These are phyloP conservation scores for Hypotaenidia philippensis DNA, from an alignment of 2,797 vertebrate species.

Conservation along the genomic window DNA sequence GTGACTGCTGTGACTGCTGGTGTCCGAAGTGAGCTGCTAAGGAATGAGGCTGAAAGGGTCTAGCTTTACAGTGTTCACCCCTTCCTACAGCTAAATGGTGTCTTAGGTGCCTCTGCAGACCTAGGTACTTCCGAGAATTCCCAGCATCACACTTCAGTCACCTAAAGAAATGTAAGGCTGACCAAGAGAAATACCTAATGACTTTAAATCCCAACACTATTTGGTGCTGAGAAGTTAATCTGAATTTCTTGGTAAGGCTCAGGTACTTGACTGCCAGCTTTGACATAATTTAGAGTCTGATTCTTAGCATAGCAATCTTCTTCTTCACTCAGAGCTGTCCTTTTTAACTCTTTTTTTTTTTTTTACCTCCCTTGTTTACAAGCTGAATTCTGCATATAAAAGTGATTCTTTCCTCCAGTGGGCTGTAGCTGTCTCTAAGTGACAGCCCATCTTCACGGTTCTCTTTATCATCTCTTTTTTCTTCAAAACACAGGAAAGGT, in stretches of 20 bases:
- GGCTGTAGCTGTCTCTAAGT: neutral
- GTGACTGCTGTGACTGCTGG: neutral
- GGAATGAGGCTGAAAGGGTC: neutral
- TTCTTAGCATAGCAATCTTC: neutral
- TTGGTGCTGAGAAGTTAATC: neutral
- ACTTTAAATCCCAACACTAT: neutral
- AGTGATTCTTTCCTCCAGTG: neutral
- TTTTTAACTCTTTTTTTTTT: neutral
- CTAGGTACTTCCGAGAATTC: neutral
- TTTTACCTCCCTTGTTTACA: neutral
- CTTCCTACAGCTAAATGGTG: neutral
- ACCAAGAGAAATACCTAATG: neutral
- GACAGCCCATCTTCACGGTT: conserved; percentile 1
- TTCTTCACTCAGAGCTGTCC: neutral
- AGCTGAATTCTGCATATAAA: neutral
- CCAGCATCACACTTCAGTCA: neutral
- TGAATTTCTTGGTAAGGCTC: neutral
- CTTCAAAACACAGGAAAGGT: neutral
- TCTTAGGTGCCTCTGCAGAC: neutral
- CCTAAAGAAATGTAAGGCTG: neutral
- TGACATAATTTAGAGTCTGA: neutral
- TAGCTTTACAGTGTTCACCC: neutral
- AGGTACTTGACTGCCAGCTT: neutral
- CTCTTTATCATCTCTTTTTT: neutral
- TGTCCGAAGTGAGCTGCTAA: neutral